A percentile compares a stretch with the other conserved stretches of the same genome.
phyloP scores from a whole-genome alignment of 2,888 invertebrate species.

The Flexamia atlantica region DNA sequence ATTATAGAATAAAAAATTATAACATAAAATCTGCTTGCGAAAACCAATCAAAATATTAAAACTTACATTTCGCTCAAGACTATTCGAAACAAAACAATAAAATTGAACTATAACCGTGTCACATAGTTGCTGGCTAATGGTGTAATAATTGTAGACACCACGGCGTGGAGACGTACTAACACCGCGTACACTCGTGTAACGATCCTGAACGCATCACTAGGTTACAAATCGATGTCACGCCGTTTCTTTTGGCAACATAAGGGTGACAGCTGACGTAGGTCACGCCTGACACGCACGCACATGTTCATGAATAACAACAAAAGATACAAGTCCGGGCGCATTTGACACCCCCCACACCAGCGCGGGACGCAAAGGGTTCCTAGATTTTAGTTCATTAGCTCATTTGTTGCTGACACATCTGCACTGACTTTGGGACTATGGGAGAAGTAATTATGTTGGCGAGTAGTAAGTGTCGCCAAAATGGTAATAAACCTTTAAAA shows the following conservation, averaged over 20 bases:
- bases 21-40: too few relatives aligned
- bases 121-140: too few relatives aligned
- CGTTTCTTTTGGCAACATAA: slow-evolving; percentile 60
- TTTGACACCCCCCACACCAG: slow-evolving; percentile 40
- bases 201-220: slow-evolving; percentile 14
- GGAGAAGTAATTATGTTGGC: too few relatives aligned
- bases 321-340: slow-evolving; percentile 40
- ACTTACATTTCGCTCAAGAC: too few relatives aligned
- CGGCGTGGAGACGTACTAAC: not conserved
- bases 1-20: too few relatives aligned
- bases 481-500: too few relatives aligned
- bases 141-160: too few relatives aligned
- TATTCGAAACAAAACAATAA: too few relatives aligned
- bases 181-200: not conserved
- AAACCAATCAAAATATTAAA: too few relatives aligned
- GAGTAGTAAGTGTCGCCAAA: too few relatives aligned
- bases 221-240: slow-evolving; percentile 51
- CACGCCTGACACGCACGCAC: slow-evolving; percentile 55
- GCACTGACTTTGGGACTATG: not conserved
- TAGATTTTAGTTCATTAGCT: slow-evolving; percentile 46
- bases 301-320: slow-evolving; percentile 63
- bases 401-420: slow-evolving; percentile 39
- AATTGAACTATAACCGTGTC: too few relatives aligned
- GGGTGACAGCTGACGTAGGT: slow-evolving; percentile 58
- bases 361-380: slow-evolving; percentile 14